Evolutionary conservation across 1,140 invertebrate species (phyloP).

Genomic region (Cydia amplana): DNA sequence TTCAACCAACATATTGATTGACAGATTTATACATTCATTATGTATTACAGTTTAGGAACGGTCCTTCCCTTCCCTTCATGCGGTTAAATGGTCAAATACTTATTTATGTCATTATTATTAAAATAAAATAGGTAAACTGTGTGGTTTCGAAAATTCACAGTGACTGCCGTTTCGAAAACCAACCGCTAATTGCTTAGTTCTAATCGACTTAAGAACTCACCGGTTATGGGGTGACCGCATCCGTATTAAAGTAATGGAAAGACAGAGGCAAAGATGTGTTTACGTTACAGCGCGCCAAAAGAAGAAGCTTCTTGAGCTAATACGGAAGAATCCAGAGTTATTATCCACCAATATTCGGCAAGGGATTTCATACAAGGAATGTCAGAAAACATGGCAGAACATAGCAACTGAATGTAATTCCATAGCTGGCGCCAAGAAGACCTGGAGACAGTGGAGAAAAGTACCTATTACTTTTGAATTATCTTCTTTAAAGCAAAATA

Average conservation of each 20-base stretch:
- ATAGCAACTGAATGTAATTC: slow-evolving; percentile 68
- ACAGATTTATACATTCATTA: neutral
- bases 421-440: slow-evolving; percentile 66
- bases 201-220: neutral
- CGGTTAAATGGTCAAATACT: neutral
- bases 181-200: neutral
- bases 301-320: slow-evolving; percentile 66
- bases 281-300: slow-evolving; percentile 67
- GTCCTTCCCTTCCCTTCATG: neutral
- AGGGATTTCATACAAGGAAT: slow-evolving; percentile 62
- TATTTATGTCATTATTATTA: neutral
- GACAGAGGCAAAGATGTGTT: slow-evolving; percentile 50
- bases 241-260: slow-evolving; percentile 39
- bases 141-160: neutral
- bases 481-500: too few species aligned
- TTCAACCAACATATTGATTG: neutral
- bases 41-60: neutral
- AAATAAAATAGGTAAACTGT: neutral
- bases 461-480: slow-evolving; percentile 42
- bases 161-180: neutral
- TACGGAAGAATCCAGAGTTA: slow-evolving; percentile 63
- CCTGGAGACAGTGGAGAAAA: slow-evolving; percentile 72
- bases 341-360: slow-evolving; percentile 62
- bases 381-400: slow-evolving; percentile 63
- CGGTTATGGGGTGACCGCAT: neutral